A percentile compares a stretch with the other conserved stretches of the same genome.
Conservation (phyloP, 2,113 vertebrate species). For the Lasiurus cinereus region DNA sequence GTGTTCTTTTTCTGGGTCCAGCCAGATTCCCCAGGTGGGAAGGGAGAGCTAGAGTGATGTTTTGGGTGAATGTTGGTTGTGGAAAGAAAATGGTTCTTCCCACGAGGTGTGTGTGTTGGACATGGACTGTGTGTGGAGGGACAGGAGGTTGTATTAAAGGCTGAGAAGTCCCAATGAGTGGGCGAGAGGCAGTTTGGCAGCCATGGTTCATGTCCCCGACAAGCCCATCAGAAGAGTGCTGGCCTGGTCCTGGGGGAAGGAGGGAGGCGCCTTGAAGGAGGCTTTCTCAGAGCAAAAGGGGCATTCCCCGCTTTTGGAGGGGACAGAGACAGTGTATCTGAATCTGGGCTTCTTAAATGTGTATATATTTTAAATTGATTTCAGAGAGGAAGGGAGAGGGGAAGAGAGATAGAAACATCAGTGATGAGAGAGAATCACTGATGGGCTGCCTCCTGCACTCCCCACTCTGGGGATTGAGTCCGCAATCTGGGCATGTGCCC, state of each 20-base stretch:
- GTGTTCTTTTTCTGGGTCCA: neutral
- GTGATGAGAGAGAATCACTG: too few species aligned
- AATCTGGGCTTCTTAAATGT: neutral
- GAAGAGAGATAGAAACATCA: too few species aligned
- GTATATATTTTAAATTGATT: too few species aligned
- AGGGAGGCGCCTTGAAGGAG: neutral
- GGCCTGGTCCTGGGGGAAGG: neutral
- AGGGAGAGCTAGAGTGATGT: neutral
- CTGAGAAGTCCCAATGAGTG: neutral
- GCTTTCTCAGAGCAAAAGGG: neutral
- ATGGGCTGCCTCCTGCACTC: too few species aligned
- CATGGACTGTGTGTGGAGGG: neutral
- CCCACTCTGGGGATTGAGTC: too few species aligned
- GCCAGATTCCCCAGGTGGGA: neutral
- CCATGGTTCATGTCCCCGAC: rapidly evolving
- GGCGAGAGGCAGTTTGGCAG: neutral
- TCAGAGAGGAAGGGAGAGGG: too few species aligned
- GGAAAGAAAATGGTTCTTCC: neutral
- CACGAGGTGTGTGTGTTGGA: neutral
- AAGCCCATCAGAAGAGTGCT: rapidly evolving
- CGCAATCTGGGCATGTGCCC: too few species aligned
- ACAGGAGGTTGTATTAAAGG: neutral
- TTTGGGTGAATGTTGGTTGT: neutral
- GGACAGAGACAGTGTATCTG: neutral
- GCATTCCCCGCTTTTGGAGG: neutral